Evolutionary conservation across 2,113 vertebrate species (phyloP).

Genomic region (Engraulis encrasicolus): DNA sequence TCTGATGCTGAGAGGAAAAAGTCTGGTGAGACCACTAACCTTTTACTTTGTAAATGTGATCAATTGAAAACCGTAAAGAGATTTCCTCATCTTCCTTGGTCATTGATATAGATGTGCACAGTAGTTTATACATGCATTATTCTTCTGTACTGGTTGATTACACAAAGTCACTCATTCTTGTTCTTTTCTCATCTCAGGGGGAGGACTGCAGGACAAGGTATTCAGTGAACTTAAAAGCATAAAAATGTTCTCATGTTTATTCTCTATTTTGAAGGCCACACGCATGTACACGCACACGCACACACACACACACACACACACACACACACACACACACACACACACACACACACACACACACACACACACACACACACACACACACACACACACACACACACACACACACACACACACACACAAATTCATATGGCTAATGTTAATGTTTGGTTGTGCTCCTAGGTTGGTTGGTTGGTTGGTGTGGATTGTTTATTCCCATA

Average conservation of each 20-base stretch:
- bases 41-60: too few relatives aligned
- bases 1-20: not conserved
- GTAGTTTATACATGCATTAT: not conserved
- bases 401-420: too few relatives aligned
- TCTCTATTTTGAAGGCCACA: not conserved
- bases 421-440: too few relatives aligned
- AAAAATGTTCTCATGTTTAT: not conserved
- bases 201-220: not conserved
- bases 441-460: not conserved
- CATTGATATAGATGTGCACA: too few relatives aligned
- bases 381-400: too few relatives aligned
- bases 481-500: not conserved
- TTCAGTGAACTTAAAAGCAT: not conserved
- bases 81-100: too few relatives aligned
- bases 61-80: too few relatives aligned
- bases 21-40: not conserved
- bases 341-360: too few relatives aligned
- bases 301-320: too few relatives aligned
- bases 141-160: not conserved
- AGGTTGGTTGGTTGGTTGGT: not conserved
- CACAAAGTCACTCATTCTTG: not conserved
- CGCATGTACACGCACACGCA: not conserved
- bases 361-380: too few relatives aligned
- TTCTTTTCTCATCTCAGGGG: not conserved
- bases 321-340: too few relatives aligned